These are phyloP conservation scores for Sipha flava DNA, from an alignment of 1,140 invertebrate genomes.

Conservation along the genomic window DNA sequence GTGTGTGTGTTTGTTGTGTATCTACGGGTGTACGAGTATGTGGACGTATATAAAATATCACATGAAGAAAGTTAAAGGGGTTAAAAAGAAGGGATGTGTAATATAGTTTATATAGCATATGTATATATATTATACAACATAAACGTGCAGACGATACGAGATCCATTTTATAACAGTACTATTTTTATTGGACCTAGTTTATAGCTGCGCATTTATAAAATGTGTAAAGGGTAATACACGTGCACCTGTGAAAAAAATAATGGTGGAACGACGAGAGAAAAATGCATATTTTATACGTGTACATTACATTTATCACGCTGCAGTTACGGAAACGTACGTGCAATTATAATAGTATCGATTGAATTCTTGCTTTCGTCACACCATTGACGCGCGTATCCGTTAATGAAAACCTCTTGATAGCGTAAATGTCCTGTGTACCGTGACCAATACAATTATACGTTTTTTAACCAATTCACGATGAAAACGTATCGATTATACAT, in stretches of 20 bases:
- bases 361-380: too few relatives aligned
- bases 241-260: too few relatives aligned
- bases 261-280: neutral
- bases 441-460: too few relatives aligned
- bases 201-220: neutral
- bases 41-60: neutral
- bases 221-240: neutral
- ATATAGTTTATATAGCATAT: too few relatives aligned
- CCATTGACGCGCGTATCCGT: too few relatives aligned
- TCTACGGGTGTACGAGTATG: neutral
- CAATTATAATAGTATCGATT: too few relatives aligned
- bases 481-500: too few relatives aligned
- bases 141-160: neutral
- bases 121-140: neutral
- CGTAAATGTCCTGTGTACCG: too few relatives aligned
- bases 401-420: too few relatives aligned
- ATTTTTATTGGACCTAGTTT: slow-evolving; percentile 5
- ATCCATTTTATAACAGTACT: neutral
- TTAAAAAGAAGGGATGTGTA: neutral
- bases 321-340: too few relatives aligned
- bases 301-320: too few relatives aligned
- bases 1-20: neutral
- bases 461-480: too few relatives aligned
- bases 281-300: neutral
- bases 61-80: neutral